A percentile compares a stretch with the other conserved stretches of the same genome.
Evolutionary conservation across 1,140 invertebrate genomes (phyloP).

Genomic region (Mya arenaria): DNA sequence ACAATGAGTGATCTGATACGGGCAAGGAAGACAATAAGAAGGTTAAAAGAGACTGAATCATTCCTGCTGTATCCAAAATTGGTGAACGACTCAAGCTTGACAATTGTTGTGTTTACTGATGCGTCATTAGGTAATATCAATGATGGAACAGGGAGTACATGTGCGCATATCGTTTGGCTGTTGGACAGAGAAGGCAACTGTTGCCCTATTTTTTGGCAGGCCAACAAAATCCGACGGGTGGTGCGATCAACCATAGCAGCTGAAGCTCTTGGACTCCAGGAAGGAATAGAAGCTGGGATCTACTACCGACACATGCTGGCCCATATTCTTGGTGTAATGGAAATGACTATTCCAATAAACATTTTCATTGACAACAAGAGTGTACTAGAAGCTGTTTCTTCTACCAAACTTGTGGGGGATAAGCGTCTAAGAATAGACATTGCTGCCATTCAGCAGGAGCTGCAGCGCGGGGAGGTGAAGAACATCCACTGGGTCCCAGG

Average conservation of each 20-base stretch:
- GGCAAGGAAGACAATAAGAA: conserved; percentile 52
- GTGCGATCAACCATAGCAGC: conserved; percentile 36
- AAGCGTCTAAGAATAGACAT: conserved; percentile 38
- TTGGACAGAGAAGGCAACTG: conserved; percentile 18
- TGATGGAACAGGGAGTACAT: conserved; percentile 19
- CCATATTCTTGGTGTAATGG: background rate
- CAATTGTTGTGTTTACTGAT: conserved; percentile 37
- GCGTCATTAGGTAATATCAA: conserved; percentile 43
- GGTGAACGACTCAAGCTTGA: background rate
- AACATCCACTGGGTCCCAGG: conserved; percentile 42
- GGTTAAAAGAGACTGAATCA: conserved; percentile 20
- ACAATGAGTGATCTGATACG: conserved; percentile 30
- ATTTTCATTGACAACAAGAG: conserved; percentile 52
- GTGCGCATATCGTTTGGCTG: conserved; percentile 37
- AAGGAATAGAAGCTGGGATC: conserved; percentile 12
- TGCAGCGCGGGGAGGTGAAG: background rate
- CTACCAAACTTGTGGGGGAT: conserved; percentile 44
- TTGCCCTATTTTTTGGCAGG: conserved; percentile 28
- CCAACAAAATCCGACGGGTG: conserved; percentile 16
- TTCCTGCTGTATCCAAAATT: background rate
- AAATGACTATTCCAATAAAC: conserved; percentile 10
- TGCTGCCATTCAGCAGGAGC: background rate
- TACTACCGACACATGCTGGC: background rate
- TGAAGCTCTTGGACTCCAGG: background rate
- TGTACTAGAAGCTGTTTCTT: conserved; percentile 43